These are phyloP conservation scores for Euclidia mi DNA, from an alignment of 2,888 invertebrate species.

Conservation along the genomic window DNA sequence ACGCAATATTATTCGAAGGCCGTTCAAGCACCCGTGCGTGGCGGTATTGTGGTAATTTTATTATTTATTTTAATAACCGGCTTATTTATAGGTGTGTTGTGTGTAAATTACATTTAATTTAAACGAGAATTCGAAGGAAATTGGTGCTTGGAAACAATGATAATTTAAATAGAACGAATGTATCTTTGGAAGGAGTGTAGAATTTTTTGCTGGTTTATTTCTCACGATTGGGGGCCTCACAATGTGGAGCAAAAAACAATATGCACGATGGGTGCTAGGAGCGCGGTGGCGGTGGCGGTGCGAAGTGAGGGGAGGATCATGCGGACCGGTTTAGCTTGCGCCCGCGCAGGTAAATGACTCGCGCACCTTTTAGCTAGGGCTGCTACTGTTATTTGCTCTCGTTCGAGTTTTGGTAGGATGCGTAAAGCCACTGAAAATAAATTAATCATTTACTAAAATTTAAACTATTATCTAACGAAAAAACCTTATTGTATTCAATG, in stretches of 20 bases:
- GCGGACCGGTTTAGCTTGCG: slow-evolving; percentile 84
- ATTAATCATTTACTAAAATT: too few relatives aligned
- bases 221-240: slow-evolving; percentile 58
- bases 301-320: slow-evolving; percentile 67
- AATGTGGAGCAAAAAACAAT: slow-evolving; percentile 80
- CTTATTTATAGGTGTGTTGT: slow-evolving; percentile 12
- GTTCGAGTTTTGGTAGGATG: too few relatives aligned
- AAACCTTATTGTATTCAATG: too few relatives aligned
- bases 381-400: slow-evolving; percentile 24
- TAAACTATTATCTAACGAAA: too few relatives aligned
- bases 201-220: slow-evolving; percentile 36
- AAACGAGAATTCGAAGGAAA: too few relatives aligned
- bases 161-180: slow-evolving; percentile 7
- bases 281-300: slow-evolving; percentile 55
- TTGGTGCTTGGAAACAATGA: too few relatives aligned
- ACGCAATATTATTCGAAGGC: slow-evolving; percentile 22
- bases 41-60: slow-evolving; percentile 10
- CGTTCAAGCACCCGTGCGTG: slow-evolving; percentile 10
- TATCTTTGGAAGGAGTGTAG: slow-evolving; percentile 7
- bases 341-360: slow-evolving; percentile 87
- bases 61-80: slow-evolving; percentile 8
- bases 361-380: slow-evolving; percentile 52
- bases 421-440: too few relatives aligned
- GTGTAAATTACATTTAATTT: too few relatives aligned
- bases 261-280: slow-evolving; percentile 74